phyloP scores from a whole-genome alignment of 2,888 invertebrate genomes.

The Noctua fimbriata region DNA sequence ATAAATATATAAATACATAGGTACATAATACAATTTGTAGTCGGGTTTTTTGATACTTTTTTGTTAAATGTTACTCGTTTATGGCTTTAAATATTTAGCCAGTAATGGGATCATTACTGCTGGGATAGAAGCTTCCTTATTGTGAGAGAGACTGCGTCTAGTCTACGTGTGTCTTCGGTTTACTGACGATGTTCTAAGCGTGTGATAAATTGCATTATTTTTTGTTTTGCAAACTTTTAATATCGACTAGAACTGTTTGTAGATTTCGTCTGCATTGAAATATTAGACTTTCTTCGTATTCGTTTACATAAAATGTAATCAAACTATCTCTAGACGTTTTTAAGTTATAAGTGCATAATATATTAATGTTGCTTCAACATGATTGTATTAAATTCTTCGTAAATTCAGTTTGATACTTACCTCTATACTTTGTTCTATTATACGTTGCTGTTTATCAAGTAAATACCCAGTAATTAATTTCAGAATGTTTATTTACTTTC shows the following conservation, averaged over 20 bases:
- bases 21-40: too few species aligned
- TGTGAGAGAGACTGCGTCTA: not conserved
- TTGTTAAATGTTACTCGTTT: too few species aligned
- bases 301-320: not conserved
- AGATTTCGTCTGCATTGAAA: not conserved
- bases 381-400: slow-evolving; percentile 25
- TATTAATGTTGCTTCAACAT: not conserved
- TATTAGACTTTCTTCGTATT: not conserved
- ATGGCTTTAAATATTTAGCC: too few species aligned
- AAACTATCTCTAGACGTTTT: not conserved
- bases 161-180: too few species aligned
- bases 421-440: not conserved
- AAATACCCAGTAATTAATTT: slow-evolving; percentile 16
- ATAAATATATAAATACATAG: too few species aligned
- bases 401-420: not conserved
- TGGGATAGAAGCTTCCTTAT: too few species aligned
- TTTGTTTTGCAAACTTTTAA: not conserved
- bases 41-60: too few species aligned
- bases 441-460: not conserved
- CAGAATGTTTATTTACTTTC: slow-evolving; percentile 12
- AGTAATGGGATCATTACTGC: too few species aligned
- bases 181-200: not conserved
- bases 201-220: not conserved
- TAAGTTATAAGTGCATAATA: not conserved
- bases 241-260: not conserved